Percentiles rank a stretch among this genome's conserved stretches.
Evolutionary conservation across 2,113 vertebrate species (phyloP).

Genomic region (Ochotona curzoniae): DNA sequence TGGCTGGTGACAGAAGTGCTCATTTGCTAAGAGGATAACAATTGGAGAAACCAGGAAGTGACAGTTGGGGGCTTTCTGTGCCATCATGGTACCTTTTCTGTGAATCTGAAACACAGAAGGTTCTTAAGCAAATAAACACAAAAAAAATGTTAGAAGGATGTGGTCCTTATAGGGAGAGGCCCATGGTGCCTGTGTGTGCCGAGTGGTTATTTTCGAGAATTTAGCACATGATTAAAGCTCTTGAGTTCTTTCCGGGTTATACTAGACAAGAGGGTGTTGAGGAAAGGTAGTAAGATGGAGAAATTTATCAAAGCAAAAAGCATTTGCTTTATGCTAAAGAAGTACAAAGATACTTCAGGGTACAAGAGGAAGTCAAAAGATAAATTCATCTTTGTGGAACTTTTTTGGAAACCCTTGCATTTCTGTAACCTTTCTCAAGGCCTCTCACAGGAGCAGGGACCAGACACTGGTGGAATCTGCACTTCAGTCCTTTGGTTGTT

Average conservation of each 20-base stretch:
- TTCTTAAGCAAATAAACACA: constrained; percentile 9
- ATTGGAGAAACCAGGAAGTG: not conserved
- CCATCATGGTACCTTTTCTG: not conserved
- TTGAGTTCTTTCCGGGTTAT: not conserved
- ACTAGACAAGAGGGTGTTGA: not conserved
- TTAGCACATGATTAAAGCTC: constrained; percentile 7
- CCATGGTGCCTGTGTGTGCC: not conserved
- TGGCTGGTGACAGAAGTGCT: not conserved
- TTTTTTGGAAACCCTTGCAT: too few relatives aligned
- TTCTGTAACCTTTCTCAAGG: too few relatives aligned
- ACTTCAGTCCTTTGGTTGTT: not conserved
- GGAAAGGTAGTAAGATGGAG: not conserved
- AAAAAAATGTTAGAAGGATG: not conserved
- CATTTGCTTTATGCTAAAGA: not conserved
- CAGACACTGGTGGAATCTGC: not conserved
- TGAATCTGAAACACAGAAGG: not conserved
- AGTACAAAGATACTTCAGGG: not conserved
- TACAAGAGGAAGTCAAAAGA: too few relatives aligned
- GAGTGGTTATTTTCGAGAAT: not conserved
- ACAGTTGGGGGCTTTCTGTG: not conserved
- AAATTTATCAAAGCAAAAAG: not conserved
- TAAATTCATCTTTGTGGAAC: too few relatives aligned
- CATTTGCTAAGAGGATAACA: not conserved
- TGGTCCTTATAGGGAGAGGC: not conserved
- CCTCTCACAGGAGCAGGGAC: too few relatives aligned